phyloP scores from a whole-genome alignment of 2,113 vertebrate species.

The Pycnonotus jocosus region DNA sequence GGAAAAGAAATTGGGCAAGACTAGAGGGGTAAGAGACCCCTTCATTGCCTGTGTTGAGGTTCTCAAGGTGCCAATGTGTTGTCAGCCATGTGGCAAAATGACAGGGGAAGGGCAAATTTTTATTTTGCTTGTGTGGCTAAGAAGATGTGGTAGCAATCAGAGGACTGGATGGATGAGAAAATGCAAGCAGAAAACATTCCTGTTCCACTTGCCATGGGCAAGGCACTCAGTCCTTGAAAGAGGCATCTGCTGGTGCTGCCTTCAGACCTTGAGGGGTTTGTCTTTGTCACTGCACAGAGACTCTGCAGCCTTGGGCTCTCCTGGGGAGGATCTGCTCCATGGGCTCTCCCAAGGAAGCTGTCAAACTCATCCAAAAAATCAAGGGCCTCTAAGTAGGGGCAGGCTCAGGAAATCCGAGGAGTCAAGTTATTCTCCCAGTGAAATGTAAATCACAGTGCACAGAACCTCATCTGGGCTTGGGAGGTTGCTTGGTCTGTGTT shows the following conservation, averaged over 20 bases:
- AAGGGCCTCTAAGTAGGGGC: not conserved
- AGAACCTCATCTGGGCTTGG: not conserved
- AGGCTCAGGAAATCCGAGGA: not conserved
- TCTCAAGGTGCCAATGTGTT: rapidly evolving
- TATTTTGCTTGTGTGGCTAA: not conserved
- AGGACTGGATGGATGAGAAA: not conserved
- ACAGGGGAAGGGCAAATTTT: not conserved
- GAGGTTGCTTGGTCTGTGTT: not conserved
- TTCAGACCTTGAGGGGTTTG: not conserved
- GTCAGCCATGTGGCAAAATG: not conserved
- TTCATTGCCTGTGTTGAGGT: not conserved
- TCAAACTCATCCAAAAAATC: not conserved
- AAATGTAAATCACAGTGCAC: not conserved
- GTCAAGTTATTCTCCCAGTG: not conserved
- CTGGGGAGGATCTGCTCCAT: not conserved
- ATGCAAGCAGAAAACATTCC: not conserved
- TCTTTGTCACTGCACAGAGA: not conserved
- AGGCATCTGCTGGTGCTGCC: not conserved
- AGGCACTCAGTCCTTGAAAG: rapidly evolving
- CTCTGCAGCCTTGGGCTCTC: not conserved
- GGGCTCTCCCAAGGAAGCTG: no score
- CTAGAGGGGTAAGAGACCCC: not conserved
- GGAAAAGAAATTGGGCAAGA: not conserved
- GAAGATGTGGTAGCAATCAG: not conserved
- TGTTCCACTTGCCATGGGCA: no score